Conservation (phyloP, 2,888 invertebrate genomes). For the Metacarcinus magister region DNA sequence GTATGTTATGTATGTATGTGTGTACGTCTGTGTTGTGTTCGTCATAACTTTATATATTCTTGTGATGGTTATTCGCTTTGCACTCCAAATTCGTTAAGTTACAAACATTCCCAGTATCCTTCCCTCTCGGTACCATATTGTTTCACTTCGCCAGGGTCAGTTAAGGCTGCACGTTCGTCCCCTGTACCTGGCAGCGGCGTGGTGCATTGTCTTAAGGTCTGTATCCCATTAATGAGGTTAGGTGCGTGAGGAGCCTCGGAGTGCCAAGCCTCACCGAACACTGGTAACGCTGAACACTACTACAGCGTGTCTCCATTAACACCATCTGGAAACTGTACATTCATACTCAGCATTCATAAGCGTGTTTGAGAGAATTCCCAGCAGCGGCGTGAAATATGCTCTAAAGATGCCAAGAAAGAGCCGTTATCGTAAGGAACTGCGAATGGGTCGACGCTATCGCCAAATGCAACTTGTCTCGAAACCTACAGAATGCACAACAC, state of each 20-base stretch:
- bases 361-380: constrained; percentile 12
- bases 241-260: neutral
- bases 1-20: too few species aligned
- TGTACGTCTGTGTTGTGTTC: too few species aligned
- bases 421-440: constrained; percentile 44
- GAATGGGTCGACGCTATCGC: constrained; percentile 46
- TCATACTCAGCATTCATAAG: constrained; percentile 15
- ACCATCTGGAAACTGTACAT: constrained; percentile 5
- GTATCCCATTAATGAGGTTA: neutral
- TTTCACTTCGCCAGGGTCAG: neutral
- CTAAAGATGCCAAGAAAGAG: constrained; percentile 37
- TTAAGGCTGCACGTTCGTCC: neutral
- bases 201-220: neutral
- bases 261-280: neutral
- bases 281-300: neutral
- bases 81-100: neutral
- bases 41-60: neutral
- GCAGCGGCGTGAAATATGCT: neutral
- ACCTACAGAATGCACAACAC: neutral
- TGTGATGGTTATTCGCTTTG: neutral
- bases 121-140: neutral
- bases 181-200: neutral
- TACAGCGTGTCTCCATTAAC: neutral
- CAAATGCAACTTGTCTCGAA: constrained; percentile 46
- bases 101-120: neutral